A percentile compares a stretch with the other conserved stretches of the same genome.
Evolutionary conservation across 2,888 invertebrate species (phyloP).

Genomic region (Torymus auratus): DNA sequence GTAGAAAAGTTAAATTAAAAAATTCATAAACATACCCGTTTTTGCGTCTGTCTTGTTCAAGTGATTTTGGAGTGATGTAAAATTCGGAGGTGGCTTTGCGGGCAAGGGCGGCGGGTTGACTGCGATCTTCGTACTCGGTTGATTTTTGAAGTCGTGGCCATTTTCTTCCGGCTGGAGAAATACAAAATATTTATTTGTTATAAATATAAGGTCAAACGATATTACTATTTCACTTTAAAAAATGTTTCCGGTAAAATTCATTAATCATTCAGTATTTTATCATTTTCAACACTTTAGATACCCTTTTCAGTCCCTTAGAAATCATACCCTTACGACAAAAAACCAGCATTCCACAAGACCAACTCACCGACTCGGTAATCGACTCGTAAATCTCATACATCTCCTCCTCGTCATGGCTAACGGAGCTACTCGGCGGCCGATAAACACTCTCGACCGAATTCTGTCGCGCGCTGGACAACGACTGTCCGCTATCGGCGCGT

Average conservation of each 20-base stretch:
- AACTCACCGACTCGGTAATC: slow-evolving; percentile 70
- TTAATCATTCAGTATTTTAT: too few species aligned
- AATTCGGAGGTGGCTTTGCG: slow-evolving; percentile 63
- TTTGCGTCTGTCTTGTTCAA: slow-evolving; percentile 37
- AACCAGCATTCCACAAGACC: neutral
- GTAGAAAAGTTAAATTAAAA: neutral
- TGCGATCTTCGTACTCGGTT: slow-evolving; percentile 25
- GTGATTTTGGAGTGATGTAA: slow-evolving; percentile 51
- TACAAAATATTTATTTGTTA: neutral
- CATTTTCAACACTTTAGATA: too few species aligned
- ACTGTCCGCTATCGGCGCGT: slow-evolving; percentile 68
- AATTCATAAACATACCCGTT: slow-evolving; percentile 31
- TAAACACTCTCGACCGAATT: slow-evolving; percentile 70
- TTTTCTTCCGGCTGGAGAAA: slow-evolving; percentile 65
- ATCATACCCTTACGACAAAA: too few species aligned
- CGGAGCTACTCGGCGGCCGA: slow-evolving; percentile 64
- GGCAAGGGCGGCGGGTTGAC: slow-evolving; percentile 67
- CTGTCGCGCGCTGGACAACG: slow-evolving; percentile 64
- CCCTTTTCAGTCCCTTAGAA: too few species aligned
- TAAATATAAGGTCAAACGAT: slow-evolving; percentile 4
- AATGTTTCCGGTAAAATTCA: too few species aligned
- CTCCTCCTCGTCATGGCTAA: slow-evolving; percentile 68
- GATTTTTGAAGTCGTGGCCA: slow-evolving; percentile 56
- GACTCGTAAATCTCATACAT: slow-evolving; percentile 72
- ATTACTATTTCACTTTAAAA: neutral